Evolutionary conservation across 2,113 vertebrate species (phyloP).

Genomic region (Petrocephalus microphthalmus): DNA sequence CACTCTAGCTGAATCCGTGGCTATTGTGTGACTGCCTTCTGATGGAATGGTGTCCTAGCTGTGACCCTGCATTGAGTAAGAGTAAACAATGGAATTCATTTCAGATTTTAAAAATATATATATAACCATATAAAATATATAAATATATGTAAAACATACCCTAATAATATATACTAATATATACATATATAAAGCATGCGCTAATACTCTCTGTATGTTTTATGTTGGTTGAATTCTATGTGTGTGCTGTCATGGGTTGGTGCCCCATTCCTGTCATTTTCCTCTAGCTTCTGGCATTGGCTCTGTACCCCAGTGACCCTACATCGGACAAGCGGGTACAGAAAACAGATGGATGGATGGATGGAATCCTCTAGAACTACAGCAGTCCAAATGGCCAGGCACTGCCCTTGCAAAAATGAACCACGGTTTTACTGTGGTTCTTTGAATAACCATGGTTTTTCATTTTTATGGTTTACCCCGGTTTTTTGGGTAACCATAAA

Average conservation of each 20-base stretch:
- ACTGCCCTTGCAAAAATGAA: not conserved
- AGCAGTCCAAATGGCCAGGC: not conserved
- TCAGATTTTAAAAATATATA: not conserved
- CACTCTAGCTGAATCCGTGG: not conserved
- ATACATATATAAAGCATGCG: not conserved
- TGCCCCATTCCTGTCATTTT: not conserved
- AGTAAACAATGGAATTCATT: not conserved
- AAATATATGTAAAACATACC: not conserved
- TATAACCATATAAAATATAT: not conserved
- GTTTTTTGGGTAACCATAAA: no score
- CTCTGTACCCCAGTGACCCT: not conserved
- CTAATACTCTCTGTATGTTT: not conserved
- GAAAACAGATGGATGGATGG: not conserved
- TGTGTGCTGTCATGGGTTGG: not conserved
- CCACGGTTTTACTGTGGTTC: no score
- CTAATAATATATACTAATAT: not conserved
- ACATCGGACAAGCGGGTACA: not conserved
- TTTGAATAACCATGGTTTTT: no score
- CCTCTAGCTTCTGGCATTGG: not conserved
- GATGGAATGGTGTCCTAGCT: not conserved
- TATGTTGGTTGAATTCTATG: not conserved
- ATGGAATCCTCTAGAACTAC: not conserved
- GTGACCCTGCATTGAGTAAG: not conserved
- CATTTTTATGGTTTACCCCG: no score
- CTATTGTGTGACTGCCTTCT: not conserved